Conservation (phyloP, 2,113 vertebrate species). For the Ceyx margarethae region DNA sequence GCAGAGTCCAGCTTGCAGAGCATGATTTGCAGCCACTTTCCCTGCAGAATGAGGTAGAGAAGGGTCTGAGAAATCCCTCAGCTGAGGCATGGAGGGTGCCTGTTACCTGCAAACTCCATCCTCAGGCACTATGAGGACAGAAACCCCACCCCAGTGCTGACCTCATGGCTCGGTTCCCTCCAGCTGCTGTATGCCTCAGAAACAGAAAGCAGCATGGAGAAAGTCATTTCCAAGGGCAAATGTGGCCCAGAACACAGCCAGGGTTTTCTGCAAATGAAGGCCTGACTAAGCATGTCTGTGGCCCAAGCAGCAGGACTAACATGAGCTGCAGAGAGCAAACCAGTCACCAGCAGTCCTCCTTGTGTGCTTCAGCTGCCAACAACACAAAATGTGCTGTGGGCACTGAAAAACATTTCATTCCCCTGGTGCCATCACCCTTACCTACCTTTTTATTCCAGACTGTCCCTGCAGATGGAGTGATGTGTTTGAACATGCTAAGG, state of each 20-base stretch:
- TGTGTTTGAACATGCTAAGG: background rate
- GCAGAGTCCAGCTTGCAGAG: background rate
- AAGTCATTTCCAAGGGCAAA: background rate
- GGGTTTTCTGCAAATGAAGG: background rate
- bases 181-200: background rate
- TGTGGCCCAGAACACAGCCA: background rate
- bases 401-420: background rate
- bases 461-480: background rate
- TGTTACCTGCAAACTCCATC: background rate
- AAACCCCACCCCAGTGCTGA: background rate
- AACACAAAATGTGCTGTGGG: background rate
- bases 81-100: background rate
- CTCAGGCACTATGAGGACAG: background rate
- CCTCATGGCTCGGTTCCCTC: background rate
- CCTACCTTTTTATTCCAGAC: background rate
- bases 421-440: background rate
- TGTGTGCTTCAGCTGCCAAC: background rate
- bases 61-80: background rate
- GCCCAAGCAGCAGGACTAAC: background rate
- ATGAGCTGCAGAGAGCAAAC: background rate
- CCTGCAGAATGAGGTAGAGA: background rate
- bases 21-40: background rate
- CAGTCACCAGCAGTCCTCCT: background rate
- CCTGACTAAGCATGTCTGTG: background rate
- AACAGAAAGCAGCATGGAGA: background rate